A percentile compares a stretch with the other conserved stretches of the same genome.
Evolutionary conservation across 2,113 vertebrate genomes (phyloP).

Genomic region (Marmota monax): DNA sequence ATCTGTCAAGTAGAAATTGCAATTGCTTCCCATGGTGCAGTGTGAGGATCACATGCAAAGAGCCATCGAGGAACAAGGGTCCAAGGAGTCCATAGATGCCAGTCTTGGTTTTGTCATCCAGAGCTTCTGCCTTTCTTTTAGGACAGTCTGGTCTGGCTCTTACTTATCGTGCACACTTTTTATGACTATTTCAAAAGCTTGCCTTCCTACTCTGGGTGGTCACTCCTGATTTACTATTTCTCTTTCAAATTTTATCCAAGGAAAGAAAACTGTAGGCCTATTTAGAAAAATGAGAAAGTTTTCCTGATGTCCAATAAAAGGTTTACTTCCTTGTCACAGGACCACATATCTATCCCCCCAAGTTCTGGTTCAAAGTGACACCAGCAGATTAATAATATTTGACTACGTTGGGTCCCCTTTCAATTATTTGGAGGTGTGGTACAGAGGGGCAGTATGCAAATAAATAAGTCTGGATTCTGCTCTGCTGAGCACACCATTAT

Average conservation of each 20-base stretch:
- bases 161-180: background rate
- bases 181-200: background rate
- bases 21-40: background rate
- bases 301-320: background rate
- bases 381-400: background rate
- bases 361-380: background rate
- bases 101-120: accelerated
- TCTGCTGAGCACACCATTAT: background rate
- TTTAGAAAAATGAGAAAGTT: background rate
- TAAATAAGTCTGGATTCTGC: background rate
- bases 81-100: accelerated
- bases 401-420: background rate
- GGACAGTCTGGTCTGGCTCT: background rate
- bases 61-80: background rate
- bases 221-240: background rate
- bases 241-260: background rate
- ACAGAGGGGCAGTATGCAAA: background rate
- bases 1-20: background rate
- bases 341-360: background rate
- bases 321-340: background rate
- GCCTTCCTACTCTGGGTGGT: too few relatives aligned
- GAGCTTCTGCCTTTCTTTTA: accelerated
- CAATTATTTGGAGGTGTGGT: accelerated
- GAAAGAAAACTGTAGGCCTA: background rate
- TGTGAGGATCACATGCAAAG: background rate